Evolutionary conservation across 2,888 invertebrate species (phyloP).

Genomic region (Thereva unica): DNA sequence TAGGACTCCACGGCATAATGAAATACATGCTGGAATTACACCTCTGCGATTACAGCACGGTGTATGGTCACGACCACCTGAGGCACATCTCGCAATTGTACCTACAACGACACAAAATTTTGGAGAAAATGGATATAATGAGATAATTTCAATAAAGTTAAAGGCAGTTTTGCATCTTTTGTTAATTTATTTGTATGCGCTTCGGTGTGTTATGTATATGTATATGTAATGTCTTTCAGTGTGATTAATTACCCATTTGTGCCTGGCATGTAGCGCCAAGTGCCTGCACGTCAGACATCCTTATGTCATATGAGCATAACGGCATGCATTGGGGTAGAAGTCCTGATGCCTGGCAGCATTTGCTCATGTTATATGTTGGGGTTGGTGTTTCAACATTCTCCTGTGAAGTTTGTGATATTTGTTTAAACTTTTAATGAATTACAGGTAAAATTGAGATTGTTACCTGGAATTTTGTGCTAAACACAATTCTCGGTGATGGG

Average conservation of each 20-base stretch:
- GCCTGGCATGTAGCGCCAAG: slow-evolving; percentile 75
- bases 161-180: neutral
- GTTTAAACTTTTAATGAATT: slow-evolving; percentile 12
- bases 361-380: slow-evolving; percentile 75
- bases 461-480: slow-evolving; percentile 66
- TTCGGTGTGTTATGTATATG: neutral
- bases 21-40: slow-evolving; percentile 70
- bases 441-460: slow-evolving; percentile 10
- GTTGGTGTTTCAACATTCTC: slow-evolving; percentile 54
- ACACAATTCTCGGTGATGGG: slow-evolving; percentile 74
- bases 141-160: slow-evolving; percentile 5
- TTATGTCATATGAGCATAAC: slow-evolving; percentile 80
- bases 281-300: slow-evolving; percentile 76
- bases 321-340: slow-evolving; percentile 67
- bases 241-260: slow-evolving; percentile 68
- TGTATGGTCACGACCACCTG: slow-evolving; percentile 70
- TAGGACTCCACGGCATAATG: slow-evolving; percentile 73
- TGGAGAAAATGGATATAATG: neutral
- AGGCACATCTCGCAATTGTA: slow-evolving; percentile 61
- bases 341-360: slow-evolving; percentile 75
- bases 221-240: neutral
- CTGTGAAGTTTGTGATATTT: slow-evolving; percentile 35
- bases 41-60: slow-evolving; percentile 75
- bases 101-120: slow-evolving; percentile 45
- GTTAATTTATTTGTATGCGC: slow-evolving; percentile 8